phyloP scores from a whole-genome alignment of 2,888 invertebrate species.

The Lasioglossum lativentre region DNA sequence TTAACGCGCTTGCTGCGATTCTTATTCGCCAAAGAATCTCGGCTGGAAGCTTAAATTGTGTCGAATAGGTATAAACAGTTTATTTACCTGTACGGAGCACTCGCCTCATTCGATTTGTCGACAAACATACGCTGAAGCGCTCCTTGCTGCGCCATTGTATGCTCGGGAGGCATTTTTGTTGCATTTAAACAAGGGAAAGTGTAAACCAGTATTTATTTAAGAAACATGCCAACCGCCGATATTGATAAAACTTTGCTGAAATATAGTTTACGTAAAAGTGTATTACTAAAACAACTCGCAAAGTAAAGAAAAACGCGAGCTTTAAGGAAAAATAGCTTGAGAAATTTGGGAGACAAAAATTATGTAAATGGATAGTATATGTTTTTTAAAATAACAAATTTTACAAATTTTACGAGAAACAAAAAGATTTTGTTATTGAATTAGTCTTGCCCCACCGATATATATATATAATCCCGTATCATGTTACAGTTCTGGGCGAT shows the following conservation, averaged over 20 bases:
- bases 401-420: no score
- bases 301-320: no score
- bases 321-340: no score
- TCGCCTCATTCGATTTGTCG: background rate
- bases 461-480: no score
- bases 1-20: background rate
- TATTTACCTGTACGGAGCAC: background rate
- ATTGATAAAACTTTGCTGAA: background rate
- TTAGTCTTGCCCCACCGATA: no score
- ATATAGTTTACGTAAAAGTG: no score
- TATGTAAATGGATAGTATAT: no score
- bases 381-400: no score
- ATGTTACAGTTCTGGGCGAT: no score
- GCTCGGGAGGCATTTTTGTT: background rate
- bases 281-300: no score
- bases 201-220: background rate
- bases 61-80: background rate
- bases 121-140: background rate
- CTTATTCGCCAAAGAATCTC: background rate
- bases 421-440: background rate
- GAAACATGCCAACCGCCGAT: background rate
- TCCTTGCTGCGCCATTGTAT: background rate
- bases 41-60: background rate
- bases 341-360: no score
- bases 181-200: background rate